Evolutionary conservation across 2,113 vertebrate genomes (phyloP).

Genomic region (Epinephelus cyanopodus): DNA sequence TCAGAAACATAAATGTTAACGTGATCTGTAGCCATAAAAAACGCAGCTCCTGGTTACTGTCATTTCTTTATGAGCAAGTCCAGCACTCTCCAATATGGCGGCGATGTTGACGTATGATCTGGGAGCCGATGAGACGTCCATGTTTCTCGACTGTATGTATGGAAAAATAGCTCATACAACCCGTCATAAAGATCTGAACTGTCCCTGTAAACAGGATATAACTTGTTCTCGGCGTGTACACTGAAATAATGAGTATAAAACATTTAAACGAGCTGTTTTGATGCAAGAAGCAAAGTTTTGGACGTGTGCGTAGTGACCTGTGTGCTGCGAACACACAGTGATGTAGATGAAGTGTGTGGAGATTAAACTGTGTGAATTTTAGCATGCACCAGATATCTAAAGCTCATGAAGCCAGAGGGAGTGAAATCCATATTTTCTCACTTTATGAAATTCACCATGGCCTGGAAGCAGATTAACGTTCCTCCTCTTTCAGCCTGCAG

Average conservation of each 20-base stretch:
- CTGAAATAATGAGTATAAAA: background rate
- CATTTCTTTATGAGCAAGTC: no score
- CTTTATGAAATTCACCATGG: constrained; percentile 6
- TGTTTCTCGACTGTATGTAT: no score
- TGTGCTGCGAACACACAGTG: background rate
- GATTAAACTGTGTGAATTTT: background rate
- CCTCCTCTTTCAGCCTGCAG: constrained; percentile 14
- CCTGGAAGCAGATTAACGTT: constrained; percentile 32
- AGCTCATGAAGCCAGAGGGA: background rate
- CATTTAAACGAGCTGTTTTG: background rate
- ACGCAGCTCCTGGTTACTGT: no score
- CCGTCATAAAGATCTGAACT: no score
- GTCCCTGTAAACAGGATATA: no score
- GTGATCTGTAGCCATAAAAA: no score
- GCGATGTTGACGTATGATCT: no score
- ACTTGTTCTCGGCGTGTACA: no score
- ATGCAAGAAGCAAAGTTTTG: background rate
- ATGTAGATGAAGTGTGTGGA: background rate
- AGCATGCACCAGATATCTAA: background rate
- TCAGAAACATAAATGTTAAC: no score
- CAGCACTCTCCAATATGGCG: no score
- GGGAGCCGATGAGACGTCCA: no score
- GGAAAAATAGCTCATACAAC: no score
- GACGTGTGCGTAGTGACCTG: background rate
- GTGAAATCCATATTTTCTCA: constrained; percentile 11